Conservation (phyloP, 1,140 invertebrate genomes). For the Orius insidiosus region DNA sequence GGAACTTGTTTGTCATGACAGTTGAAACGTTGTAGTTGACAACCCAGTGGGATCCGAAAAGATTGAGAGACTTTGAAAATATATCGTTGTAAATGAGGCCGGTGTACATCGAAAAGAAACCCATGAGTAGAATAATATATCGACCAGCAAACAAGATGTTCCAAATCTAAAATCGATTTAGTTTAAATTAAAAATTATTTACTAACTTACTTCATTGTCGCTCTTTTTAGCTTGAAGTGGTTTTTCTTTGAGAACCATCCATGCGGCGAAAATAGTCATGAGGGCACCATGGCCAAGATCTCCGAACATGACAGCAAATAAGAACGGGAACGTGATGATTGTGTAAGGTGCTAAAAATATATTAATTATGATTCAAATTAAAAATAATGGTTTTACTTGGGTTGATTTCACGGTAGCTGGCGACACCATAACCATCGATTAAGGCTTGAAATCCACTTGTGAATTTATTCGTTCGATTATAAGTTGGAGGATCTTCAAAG, state of each 20-base stretch:
- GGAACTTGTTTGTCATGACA: slow-evolving; percentile 30
- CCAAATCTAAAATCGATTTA: slow-evolving; percentile 61
- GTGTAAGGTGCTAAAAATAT: slow-evolving; percentile 22
- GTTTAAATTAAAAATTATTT: slow-evolving; percentile 25
- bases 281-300: slow-evolving; percentile 43
- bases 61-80: slow-evolving; percentile 91
- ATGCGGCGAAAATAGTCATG: slow-evolving; percentile 36
- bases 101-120: slow-evolving; percentile 94
- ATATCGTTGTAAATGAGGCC: slow-evolving; percentile 97
- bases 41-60: slow-evolving; percentile 87
- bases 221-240: slow-evolving; percentile 25
- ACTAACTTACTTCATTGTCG: slow-evolving; percentile 37
- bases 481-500: slow-evolving; percentile 87
- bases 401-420: slow-evolving; percentile 92
- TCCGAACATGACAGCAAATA: slow-evolving; percentile 51
- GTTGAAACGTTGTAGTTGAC: slow-evolving; percentile 36
- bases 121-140: slow-evolving; percentile 97
- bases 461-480: slow-evolving; percentile 96
- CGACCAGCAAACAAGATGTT: slow-evolving; percentile 95
- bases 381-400: slow-evolving; percentile 45
- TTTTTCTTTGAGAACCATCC: slow-evolving; percentile 41
- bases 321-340: slow-evolving; percentile 47
- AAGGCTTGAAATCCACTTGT: slow-evolving; percentile 89
- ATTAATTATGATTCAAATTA: background rate
- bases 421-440: slow-evolving; percentile 95